These are phyloP conservation scores for Nebria salina DNA, from an alignment of 2,888 invertebrate species.

Conservation along the genomic window DNA sequence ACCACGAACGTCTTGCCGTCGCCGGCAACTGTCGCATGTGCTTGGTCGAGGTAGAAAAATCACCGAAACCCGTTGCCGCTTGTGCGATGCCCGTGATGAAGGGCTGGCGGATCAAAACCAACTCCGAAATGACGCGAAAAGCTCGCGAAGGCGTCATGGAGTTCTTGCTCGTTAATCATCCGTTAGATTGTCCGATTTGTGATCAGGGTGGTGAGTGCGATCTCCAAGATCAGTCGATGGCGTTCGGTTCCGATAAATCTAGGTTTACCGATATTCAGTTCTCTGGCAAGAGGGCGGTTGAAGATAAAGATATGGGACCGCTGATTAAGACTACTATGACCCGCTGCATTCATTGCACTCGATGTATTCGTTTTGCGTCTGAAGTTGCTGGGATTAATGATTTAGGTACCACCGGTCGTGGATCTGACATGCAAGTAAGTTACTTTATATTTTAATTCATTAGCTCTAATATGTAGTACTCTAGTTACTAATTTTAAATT, in stretches of 20 bases:
- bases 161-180: slow-evolving; percentile 97
- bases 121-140: slow-evolving; percentile 84
- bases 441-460: slow-evolving; percentile 52
- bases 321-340: slow-evolving; percentile 99
- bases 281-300: slow-evolving; percentile 94
- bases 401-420: slow-evolving; percentile 92
- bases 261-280: slow-evolving; percentile 92
- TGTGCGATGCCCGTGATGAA: slow-evolving; percentile 99
- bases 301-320: slow-evolving; percentile 99
- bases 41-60: slow-evolving; percentile 98
- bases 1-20: slow-evolving; percentile 97
- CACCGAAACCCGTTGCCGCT: slow-evolving; percentile 97
- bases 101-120: slow-evolving; percentile 98
- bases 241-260: slow-evolving; percentile 94
- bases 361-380: slow-evolving; percentile 97
- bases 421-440: slow-evolving; percentile 89
- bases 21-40: slow-evolving; percentile 99
- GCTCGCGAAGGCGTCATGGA: slow-evolving; percentile 96
- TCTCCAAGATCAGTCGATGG: slow-evolving; percentile 98
- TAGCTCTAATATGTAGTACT: background rate
- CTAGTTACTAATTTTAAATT: background rate
- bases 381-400: slow-evolving; percentile 99
- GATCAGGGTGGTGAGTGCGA: slow-evolving; percentile 97
- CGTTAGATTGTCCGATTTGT: slow-evolving; percentile 99
- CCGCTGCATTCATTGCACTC: slow-evolving; percentile 98